Evolutionary conservation across 2,888 invertebrate genomes (phyloP), one percentile per base, ranked within the genome.

Genomic region (Macrosoma leucophasiata): DNA sequence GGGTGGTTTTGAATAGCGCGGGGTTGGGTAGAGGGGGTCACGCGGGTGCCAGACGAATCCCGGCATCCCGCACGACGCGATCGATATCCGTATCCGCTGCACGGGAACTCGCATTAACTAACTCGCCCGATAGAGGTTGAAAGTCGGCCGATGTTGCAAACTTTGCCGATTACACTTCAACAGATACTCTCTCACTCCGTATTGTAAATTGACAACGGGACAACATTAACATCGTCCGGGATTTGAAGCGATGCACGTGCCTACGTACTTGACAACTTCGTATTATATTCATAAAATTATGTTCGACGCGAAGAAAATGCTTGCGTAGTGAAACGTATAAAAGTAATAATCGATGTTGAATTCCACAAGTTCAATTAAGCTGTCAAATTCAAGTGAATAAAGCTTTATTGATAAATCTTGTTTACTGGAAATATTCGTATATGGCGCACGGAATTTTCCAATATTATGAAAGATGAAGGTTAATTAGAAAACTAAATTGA

Each of bases 131-230:
- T 61, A 62, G 68, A 76, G 70, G 69, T 73, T 68, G 71, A 72
- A 77, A 79, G 75, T 79, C 77, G 70, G 69, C 62, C 75, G 74
- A 68, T 78, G 71, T 74, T 72, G 55, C 72, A 61, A 82, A 84
- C 76, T 82, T 82, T 74, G 62, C 57, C 75, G 75, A 84, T 82
- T 79, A 79, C 55, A 68, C 60, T 65, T 65, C 49, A 56, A 50
- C 57, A 52, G 65, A 58, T 61, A 65, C 66, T 65, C 61, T 60
- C 58, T 50, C 62, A 62, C 62, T 64, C 64, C 60, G 63, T 62
- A 59, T 64, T 60, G 56, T 66, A 63, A 72, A 75, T 69, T 58
- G 70, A 72, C 68, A 63, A 65, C 65, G 61, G 59, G 60, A 54
- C 60, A 47, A 52, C 53, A 52, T n/a, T n/a, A n/a, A n/a, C n/a